Percentiles rank a stretch among this genome's conserved stretches.
Evolutionary conservation across 2,113 vertebrate species (phyloP).

Genomic region (Danionella cerebrum): DNA sequence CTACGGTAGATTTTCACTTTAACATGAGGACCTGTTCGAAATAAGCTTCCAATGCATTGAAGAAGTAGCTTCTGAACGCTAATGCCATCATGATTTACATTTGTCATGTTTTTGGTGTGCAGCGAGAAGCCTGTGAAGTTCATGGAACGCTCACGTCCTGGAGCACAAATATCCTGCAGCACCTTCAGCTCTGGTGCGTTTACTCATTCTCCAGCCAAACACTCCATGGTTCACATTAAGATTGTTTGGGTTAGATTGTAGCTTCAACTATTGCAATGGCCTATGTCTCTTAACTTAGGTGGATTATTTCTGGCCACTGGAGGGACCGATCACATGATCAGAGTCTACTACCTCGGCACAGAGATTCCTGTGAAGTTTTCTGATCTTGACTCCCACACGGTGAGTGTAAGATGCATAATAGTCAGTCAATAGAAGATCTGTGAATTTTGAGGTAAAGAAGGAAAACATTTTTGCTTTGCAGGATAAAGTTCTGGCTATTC

Average conservation of each 20-base stretch:
- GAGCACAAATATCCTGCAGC: conserved; percentile 92
- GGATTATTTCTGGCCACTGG: conserved; percentile 97
- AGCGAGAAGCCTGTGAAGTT: conserved; percentile 94
- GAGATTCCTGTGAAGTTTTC: conserved; percentile 88
- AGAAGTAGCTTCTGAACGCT: too few relatives aligned
- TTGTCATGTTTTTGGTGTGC: not conserved
- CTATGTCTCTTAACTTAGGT: conserved; percentile 61
- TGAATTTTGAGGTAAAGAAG: not conserved
- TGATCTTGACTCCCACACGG: conserved; percentile 87
- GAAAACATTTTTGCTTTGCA: conserved; percentile 44
- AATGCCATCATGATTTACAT: not conserved
- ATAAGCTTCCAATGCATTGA: too few relatives aligned
- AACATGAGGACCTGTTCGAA: too few relatives aligned
- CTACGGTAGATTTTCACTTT: too few relatives aligned
- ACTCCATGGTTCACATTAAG: not conserved
- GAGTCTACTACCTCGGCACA: conserved; percentile 91
- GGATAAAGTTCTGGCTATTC: conserved; percentile 96
- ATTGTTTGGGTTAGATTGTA: not conserved
- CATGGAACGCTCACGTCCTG: conserved; percentile 89
- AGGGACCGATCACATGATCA: conserved; percentile 91
- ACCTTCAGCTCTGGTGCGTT: conserved; percentile 90
- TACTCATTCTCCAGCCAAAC: not conserved
- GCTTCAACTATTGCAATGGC: not conserved
- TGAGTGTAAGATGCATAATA: conserved; percentile 50
- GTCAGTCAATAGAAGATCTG: too few relatives aligned